A percentile compares a stretch with the other conserved stretches of the same genome.
Evolutionary conservation across 2,888 invertebrate genomes (phyloP).

Genomic region (Caenorhabditis drosophilae): DNA sequence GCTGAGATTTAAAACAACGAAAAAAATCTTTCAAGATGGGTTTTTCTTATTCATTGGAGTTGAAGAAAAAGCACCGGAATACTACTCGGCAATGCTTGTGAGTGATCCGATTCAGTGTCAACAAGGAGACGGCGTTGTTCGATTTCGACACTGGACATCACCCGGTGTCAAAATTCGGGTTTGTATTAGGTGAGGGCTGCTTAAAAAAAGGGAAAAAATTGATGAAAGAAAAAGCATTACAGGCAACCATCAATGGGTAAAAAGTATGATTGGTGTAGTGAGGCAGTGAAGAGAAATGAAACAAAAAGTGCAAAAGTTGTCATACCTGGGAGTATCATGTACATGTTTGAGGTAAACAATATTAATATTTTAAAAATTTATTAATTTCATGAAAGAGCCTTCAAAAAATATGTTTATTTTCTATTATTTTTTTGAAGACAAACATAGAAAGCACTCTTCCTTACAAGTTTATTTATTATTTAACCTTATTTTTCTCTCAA

Average conservation of each 20-base stretch:
- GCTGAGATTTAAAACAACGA: too few relatives aligned
- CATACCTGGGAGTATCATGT: slow-evolving; percentile 57
- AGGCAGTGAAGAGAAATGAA: slow-evolving; percentile 49
- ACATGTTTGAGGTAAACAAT: slow-evolving; percentile 53
- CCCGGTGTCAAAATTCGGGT: slow-evolving; percentile 58
- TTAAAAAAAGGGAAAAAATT: background rate
- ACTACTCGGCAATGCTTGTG: slow-evolving; percentile 53
- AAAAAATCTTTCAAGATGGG: slow-evolving; percentile 38
- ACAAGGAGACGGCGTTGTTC: slow-evolving; percentile 54
- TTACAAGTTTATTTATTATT: too few relatives aligned
- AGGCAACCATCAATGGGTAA: slow-evolving; percentile 51
- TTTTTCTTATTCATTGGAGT: slow-evolving; percentile 57
- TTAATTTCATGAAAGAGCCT: background rate
- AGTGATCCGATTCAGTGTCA: slow-evolving; percentile 64
- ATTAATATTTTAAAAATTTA: background rate
- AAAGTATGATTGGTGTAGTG: slow-evolving; percentile 57
- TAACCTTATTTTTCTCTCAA: too few relatives aligned
- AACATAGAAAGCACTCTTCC: too few relatives aligned
- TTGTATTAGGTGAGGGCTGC: slow-evolving; percentile 44
- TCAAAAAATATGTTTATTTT: too few relatives aligned
- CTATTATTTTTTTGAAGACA: too few relatives aligned
- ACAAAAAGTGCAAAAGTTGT: slow-evolving; percentile 51
- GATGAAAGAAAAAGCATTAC: background rate
- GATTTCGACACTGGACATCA: slow-evolving; percentile 59
- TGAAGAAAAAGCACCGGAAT: slow-evolving; percentile 40